Evolutionary conservation across 2,797 vertebrate genomes (phyloP).

Genomic region (Eupleurogrammus muticus): DNA sequence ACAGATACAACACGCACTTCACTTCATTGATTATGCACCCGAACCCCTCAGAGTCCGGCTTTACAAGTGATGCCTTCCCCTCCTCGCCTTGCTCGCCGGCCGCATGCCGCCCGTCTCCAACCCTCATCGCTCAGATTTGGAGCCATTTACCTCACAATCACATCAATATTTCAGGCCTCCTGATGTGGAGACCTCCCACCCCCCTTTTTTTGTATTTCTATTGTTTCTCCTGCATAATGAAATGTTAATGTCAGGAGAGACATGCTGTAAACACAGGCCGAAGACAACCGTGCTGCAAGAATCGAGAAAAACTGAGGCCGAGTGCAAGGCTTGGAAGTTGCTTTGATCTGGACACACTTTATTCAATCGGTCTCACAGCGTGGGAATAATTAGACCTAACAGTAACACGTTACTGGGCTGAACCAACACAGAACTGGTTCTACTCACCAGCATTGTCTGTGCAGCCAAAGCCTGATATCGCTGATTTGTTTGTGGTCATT

Average conservation of each 20-base stretch:
- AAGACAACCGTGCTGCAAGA: slow-evolving; percentile 39
- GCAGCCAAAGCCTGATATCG: not conserved
- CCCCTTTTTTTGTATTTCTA: slow-evolving; percentile 61
- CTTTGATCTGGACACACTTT: slow-evolving; percentile 24
- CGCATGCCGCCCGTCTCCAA: slow-evolving; percentile 69
- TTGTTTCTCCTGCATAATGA: slow-evolving; percentile 74
- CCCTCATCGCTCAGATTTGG: slow-evolving; percentile 68
- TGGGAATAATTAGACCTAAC: not conserved
- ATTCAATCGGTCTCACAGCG: not conserved
- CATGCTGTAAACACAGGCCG: slow-evolving; percentile 50
- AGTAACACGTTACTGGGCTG: not conserved
- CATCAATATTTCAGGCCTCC: slow-evolving; percentile 79
- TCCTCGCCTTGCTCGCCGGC: slow-evolving; percentile 56
- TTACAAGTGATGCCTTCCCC: slow-evolving; percentile 79
- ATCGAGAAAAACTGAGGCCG: slow-evolving; percentile 15
- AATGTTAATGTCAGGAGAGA: slow-evolving; percentile 76
- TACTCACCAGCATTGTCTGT: not conserved
- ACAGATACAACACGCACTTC: slow-evolving; percentile 81
- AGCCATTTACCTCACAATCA: slow-evolving; percentile 72
- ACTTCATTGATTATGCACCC: slow-evolving; percentile 85
- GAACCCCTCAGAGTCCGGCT: slow-evolving; percentile 77
- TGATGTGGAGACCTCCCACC: slow-evolving; percentile 53
- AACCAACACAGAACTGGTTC: not conserved
- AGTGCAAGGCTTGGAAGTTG: not conserved
- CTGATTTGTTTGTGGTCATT: not conserved